Base-by-base conservation (phyloP, 1,140 invertebrate genomes). In the Asbolus verrucosus region DNA sequence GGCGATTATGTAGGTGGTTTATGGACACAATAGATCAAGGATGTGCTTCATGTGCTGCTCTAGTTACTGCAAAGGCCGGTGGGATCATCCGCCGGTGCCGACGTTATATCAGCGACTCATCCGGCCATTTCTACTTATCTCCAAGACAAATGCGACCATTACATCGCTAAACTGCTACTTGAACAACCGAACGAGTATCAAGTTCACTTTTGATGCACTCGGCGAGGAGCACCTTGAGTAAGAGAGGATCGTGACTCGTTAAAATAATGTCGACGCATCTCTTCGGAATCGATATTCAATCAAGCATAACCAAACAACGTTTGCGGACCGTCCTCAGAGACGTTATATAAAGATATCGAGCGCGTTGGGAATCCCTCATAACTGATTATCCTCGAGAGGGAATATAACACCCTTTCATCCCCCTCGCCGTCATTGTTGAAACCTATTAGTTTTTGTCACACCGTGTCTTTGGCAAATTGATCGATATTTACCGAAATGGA, bases 121-220 rank as follows among this genome's bases (percentile, higher is more conserved):
- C 63, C 63, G 63, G 36, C 59, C 59, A 62, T 62, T 62, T 36
- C 59, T 62, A 66, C 63, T 66, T 66, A 66, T 66, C 63, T 46
- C 11, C 21, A 66, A 66, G 63, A 66, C 41, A 46, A 66, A 66
- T 66, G 41, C 39, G 38, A 66, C 63, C 21, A 66, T 66, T 66
- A 66, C 38, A 46, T 11, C 30, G 61, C 30, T 63, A 63, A 18
- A 14, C 46, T 27, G 46, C 46, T 54, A 54, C 46, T 46, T 54
- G 46, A 54, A 54, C 21, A 54, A 14, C 46, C 46, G 46, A 54
- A 54, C 11, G 46, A 54, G 46, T n/a, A 54, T 54, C 27, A 54
- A 31, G 21, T 54, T 27, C 27, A 14, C 6, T 54, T 54, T 24
- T 27, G 16, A 43, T 15, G 13, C 21, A 54, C 46, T 31, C 15